phyloP scores from a whole-genome alignment of 2,888 invertebrate species.

The Poecilobothrus nobilitatus region DNA sequence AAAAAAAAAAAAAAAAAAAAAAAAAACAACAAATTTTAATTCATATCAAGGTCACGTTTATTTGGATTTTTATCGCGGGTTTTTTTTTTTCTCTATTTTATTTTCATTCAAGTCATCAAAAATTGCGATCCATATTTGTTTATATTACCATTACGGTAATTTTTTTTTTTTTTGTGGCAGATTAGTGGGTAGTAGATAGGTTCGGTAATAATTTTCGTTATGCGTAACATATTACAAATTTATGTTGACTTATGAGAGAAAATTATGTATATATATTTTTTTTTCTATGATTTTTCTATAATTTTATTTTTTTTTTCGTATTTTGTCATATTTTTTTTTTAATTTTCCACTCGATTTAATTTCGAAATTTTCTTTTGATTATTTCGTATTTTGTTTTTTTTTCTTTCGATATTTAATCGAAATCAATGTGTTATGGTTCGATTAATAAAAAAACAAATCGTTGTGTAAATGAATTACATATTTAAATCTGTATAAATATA shows the following conservation, averaged over 20 bases:
- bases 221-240: neutral
- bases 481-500: no score
- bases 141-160: no score
- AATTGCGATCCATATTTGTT: no score
- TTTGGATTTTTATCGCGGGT: neutral
- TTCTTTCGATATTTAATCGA: neutral
- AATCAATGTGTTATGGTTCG: conserved; percentile 1
- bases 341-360: conserved; percentile 3
- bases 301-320: neutral
- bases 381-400: no score
- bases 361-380: neutral
- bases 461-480: no score
- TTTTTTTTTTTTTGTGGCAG: no score
- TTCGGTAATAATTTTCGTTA: neutral
- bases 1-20: no score
- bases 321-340: neutral
- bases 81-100: no score
- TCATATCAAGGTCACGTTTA: neutral
- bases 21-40: no score
- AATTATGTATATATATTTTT: neutral
- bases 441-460: neutral
- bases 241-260: neutral
- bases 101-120: no score
- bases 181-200: no score
- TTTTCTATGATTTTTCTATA: neutral